Base-by-base conservation (phyloP, 2,888 invertebrate genomes). In the Hanleya hanleyi region DNA sequence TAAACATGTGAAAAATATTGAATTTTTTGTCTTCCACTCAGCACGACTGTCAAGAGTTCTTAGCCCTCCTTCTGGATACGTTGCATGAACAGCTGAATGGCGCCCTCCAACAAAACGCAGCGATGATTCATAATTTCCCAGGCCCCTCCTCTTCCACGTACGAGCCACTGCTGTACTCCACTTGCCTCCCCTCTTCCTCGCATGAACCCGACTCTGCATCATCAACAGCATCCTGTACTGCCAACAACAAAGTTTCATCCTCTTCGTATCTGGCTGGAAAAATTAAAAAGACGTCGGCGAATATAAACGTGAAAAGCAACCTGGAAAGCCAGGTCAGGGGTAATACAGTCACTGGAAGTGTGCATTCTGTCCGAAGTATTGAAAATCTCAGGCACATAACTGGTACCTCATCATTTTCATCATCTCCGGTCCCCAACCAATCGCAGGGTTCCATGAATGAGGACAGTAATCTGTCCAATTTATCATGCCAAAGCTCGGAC, bases 31-130 rank as follows among this genome's bases (percentile, higher is more conserved):
- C 49, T 70, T 78, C 68, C 71, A 88, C 89, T 26, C 88, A 94
- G 93, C 94, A 94, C 84, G 94, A 94, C 85, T 94, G 93, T 88
- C 94, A 94, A 88, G 94, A 94, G 87, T 94, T 94, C 84, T 91
- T 94, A 73, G 93, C 93, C 6, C 89, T 94, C 29, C 86, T 93
- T 49, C 86, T 94, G 78, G 93, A 93, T 83, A 92, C 92, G 1
- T 89, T 94, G 9, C 93, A 94, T 82, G 93, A 94, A 83, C 93
- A 93, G 84, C 91, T 93, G 50, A 83, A 84, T 76, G 79, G n/a
- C 69, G 1, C 29, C 57, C 9, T 33, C 61, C 38, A 71, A 67
- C 50, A 41, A 32, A 37, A 37, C 47, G 15, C 35, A 50, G 33
- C 62, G 26, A 12, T 32, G 4, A 15, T 29, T 26, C 57, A 18